These are phyloP conservation scores for Pachyramphus minor DNA, from an alignment of 2,113 vertebrate species.

Conservation along the genomic window DNA sequence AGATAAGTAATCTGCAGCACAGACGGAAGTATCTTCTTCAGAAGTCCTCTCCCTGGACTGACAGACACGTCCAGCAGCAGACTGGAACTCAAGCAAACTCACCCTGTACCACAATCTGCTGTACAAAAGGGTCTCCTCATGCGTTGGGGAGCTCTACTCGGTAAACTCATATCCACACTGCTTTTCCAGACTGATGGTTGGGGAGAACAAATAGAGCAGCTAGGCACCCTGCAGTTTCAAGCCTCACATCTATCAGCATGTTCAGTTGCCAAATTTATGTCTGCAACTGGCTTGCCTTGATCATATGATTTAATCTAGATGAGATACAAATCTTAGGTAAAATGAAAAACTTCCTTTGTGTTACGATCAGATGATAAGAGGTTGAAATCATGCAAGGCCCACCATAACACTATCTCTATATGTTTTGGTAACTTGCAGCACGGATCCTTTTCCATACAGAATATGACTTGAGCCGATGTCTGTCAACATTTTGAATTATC, in stretches of 20 bases:
- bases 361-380: fast-evolving
- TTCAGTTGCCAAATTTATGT: background rate
- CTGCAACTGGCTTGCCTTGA: background rate
- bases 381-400: background rate
- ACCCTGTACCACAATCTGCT: too few species aligned
- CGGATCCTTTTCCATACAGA: background rate
- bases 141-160: too few species aligned
- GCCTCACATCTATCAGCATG: background rate
- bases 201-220: background rate
- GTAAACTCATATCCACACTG: background rate
- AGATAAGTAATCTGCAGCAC: background rate
- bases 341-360: fast-evolving
- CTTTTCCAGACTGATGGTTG: background rate
- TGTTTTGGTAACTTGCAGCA: fast-evolving
- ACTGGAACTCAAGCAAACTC: background rate
- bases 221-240: background rate
- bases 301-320: background rate
- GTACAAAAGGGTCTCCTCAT: background rate
- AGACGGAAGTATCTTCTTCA: background rate
- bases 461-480: fast-evolving
- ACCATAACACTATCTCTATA: fast-evolving
- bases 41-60: background rate
- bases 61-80: background rate
- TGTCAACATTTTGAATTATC: background rate
- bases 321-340: background rate